phyloP scores from a whole-genome alignment of 2,797 vertebrate species.

The Bradypodion pumilum region DNA sequence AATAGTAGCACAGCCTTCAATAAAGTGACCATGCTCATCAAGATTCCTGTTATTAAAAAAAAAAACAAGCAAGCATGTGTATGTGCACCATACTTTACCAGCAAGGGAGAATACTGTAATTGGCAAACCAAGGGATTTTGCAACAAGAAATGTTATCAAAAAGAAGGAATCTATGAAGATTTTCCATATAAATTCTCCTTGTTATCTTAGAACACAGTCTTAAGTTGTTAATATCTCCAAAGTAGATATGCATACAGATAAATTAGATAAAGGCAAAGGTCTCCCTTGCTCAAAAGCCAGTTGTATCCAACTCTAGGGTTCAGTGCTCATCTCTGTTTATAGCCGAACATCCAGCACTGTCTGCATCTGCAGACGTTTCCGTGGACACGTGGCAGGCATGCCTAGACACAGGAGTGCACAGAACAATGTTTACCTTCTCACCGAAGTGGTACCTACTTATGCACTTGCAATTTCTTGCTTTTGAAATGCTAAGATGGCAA shows the following conservation, averaged over 20 bases:
- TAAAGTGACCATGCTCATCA: slow-evolving; percentile 78
- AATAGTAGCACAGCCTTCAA: slow-evolving; percentile 76
- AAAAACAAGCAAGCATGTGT: background rate
- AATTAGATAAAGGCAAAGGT: too few species aligned
- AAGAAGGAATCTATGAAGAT: background rate
- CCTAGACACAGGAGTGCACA: too few species aligned
- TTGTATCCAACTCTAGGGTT: too few species aligned
- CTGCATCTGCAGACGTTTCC: too few species aligned
- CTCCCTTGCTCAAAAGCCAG: too few species aligned
- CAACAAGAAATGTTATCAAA: background rate
- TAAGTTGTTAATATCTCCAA: background rate
- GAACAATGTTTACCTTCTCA: too few species aligned
- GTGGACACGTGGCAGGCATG: too few species aligned
- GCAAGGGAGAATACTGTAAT: background rate
- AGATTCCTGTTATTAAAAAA: slow-evolving; percentile 82
- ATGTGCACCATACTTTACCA: background rate
- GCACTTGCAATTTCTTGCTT: too few species aligned
- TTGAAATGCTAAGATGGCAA: too few species aligned
- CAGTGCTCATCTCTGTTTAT: too few species aligned
- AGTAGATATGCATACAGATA: background rate
- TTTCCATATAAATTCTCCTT: background rate
- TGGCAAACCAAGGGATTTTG: background rate
- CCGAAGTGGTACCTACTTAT: too few species aligned
- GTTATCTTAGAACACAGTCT: background rate
- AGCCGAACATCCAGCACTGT: too few species aligned